Evolutionary conservation across 1,140 invertebrate species (phyloP), one percentile per base, ranked within the genome.

Genomic region (Laupala kohalensis): DNA sequence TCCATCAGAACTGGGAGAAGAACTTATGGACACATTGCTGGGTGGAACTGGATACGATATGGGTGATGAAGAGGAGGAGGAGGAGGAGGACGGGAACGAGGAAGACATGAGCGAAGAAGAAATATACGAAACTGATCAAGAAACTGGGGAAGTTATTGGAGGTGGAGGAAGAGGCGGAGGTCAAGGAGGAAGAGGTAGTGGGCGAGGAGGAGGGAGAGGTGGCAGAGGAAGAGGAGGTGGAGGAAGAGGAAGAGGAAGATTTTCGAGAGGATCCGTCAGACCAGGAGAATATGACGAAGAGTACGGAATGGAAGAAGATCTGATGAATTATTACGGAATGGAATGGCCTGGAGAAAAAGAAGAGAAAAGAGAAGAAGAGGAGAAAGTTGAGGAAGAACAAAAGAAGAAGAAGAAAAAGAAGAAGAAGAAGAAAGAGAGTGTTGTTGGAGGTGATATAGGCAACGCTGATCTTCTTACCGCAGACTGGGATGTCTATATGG

Each of bases 401-500:
- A 63, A 64, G 24, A 66, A 19, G 26, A 66, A 19, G 27, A 15
- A 23, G 64, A 66, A 24, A 13, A 25, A 37, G 69, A 75, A 72
- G 74, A 77, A 69, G 75, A 75, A 71, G 70, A 71, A 53, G 70
- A 53, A 25, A 64, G 71, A 27, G 75, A 77, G 15, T 19, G 37
- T 9, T 19, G 37, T 9, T 19, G 37, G 37, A 53, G 37, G 37
- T 19, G 37, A 9, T 53, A 19, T 19, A 13, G 37, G 37, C 37
- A 19, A 19, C 37, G 37, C 37, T 13, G n/a, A n/a, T n/a, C n/a
- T n/a, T n/a, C n/a, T n/a, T 13, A 19, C 37, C 73, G 73, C 74
- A 3, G 74, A 77, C 70, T 75, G 75, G 26, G 78, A 78, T 23
- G 71, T 24, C n/a, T n/a, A n/a, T n/a, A n/a, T n/a, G n/a, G n/a